Conservation (phyloP, 2,113 vertebrate genomes). For the Triplophysa dalaica region DNA sequence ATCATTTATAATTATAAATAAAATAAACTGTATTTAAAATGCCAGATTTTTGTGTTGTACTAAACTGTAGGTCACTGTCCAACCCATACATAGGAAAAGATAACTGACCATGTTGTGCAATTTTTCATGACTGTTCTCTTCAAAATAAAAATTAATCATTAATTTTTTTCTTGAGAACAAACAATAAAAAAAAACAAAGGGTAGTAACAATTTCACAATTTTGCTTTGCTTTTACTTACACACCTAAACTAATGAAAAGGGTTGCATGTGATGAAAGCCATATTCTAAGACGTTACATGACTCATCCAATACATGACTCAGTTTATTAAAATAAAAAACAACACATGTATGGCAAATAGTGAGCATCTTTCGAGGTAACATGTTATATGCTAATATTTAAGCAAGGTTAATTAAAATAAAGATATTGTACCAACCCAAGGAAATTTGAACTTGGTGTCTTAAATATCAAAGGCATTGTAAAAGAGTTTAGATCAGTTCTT, state of each 20-base stretch:
- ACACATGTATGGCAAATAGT: background rate
- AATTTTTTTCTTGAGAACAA: too few species aligned
- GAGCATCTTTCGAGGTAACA: constrained; percentile 11
- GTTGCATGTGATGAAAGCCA: background rate
- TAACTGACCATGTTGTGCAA: too few species aligned
- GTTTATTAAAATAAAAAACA: constrained; percentile 13
- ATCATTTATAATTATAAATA: too few species aligned
- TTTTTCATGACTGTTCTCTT: background rate
- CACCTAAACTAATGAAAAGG: background rate
- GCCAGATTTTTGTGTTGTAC: too few species aligned
- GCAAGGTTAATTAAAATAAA: background rate
- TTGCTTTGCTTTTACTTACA: too few species aligned
- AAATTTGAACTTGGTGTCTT: background rate
- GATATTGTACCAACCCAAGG: background rate
- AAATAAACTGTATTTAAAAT: too few species aligned
- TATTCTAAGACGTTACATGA: background rate
- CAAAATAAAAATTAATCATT: background rate
- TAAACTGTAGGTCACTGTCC: too few species aligned
- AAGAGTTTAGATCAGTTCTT: background rate
- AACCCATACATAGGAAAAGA: too few species aligned
- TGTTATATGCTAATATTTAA: constrained; percentile 3
- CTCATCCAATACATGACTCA: background rate
- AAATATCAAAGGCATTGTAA: background rate
- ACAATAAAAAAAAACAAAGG: too few species aligned
- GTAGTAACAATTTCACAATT: too few species aligned